Evolutionary conservation across 2,888 invertebrate species (phyloP).

Genomic region (Odontomyia ornata): DNA sequence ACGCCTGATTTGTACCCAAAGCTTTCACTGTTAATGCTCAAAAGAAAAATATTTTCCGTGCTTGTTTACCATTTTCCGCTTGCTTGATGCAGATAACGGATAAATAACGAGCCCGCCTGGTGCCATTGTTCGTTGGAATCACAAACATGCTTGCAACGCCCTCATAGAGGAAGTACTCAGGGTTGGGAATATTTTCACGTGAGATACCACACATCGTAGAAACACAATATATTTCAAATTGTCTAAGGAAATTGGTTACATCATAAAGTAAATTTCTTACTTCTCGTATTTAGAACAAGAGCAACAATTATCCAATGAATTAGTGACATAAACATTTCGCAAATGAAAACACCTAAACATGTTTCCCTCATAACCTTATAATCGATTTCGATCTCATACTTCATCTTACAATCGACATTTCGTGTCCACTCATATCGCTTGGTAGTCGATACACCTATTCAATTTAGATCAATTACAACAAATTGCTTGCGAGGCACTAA

Average conservation of each 20-base stretch:
- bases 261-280: too few relatives aligned
- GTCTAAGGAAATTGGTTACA: too few relatives aligned
- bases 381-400: constrained; percentile 35
- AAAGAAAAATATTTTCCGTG: constrained; percentile 8
- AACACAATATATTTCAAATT: too few relatives aligned
- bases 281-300: too few relatives aligned
- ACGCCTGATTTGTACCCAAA: not conserved
- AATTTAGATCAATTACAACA: constrained; percentile 44
- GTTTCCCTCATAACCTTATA: constrained; percentile 37
- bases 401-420: constrained; percentile 32
- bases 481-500: constrained; percentile 13
- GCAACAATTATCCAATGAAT: not conserved
- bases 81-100: not conserved
- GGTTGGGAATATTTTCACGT: too few relatives aligned
- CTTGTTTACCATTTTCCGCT: not conserved
- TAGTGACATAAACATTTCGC: not conserved
- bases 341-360: constrained; percentile 13
- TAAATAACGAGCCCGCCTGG: not conserved
- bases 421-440: constrained; percentile 34
- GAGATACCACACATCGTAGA: too few relatives aligned
- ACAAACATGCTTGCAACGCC: not conserved
- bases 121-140: not conserved
- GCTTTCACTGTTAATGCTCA: not conserved
- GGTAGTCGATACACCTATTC: constrained; percentile 32
- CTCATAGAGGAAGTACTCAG: not conserved